Evolutionary conservation across 2,113 vertebrate species (phyloP).

Genomic region (Mormyrus iriodes): DNA sequence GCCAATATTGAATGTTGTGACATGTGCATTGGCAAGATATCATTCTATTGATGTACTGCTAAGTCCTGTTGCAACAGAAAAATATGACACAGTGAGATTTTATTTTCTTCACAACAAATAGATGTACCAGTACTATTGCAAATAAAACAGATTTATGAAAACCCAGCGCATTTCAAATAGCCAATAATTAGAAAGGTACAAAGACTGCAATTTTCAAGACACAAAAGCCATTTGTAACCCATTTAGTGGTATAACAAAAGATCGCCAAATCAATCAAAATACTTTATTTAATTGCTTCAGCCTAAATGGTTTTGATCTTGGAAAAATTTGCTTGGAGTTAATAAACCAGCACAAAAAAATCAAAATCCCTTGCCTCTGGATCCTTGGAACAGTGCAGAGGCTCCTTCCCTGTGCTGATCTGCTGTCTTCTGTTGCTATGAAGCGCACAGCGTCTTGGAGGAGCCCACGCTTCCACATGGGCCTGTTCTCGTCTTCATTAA

Average conservation of each 20-base stretch:
- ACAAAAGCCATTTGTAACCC: slow-evolving; percentile 15
- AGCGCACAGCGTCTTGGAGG: not conserved
- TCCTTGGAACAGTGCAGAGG: not conserved
- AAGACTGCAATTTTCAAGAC: slow-evolving; percentile 15
- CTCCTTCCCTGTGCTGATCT: not conserved
- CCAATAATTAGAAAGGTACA: slow-evolving; percentile 11
- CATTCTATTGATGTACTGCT: not conserved
- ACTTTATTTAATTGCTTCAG: slow-evolving; percentile 3
- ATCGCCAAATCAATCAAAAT: slow-evolving; percentile 12
- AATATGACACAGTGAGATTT: not conserved
- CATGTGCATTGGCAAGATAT: slow-evolving; percentile 11
- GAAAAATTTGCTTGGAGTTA: not conserved
- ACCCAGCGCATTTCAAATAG: not conserved
- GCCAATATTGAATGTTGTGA: slow-evolving; percentile 9
- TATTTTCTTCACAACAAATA: slow-evolving; percentile 15
- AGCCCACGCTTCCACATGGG: not conserved
- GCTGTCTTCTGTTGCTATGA: not conserved
- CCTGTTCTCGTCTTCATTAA: slow-evolving; percentile 17
- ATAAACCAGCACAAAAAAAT: not conserved
- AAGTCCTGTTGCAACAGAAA: not conserved
- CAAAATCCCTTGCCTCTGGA: not conserved
- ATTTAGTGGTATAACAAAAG: slow-evolving; percentile 10
- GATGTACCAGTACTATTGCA: not conserved
- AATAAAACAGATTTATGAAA: not conserved
- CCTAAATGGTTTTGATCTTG: slow-evolving; percentile 14